Conservation (phyloP, 2,797 vertebrate species). For the Cygnus olor region DNA sequence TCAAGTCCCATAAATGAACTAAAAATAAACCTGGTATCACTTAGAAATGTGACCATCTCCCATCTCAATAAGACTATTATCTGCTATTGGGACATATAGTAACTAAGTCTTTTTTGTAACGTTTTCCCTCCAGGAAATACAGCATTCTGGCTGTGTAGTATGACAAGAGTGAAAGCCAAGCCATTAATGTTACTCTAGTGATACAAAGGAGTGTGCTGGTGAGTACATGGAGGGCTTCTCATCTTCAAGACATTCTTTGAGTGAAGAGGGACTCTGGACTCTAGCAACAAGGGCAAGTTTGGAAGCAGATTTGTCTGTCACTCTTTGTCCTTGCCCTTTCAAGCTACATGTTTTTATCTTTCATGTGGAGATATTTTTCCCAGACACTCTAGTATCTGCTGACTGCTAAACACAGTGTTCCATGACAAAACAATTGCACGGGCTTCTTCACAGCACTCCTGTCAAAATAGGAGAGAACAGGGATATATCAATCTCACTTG, state of each 20-base stretch:
- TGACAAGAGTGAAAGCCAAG: not conserved
- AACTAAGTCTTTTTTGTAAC: not conserved
- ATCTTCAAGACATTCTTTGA: not conserved
- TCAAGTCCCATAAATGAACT: not conserved
- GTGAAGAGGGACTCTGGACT: no score
- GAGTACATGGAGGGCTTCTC: not conserved
- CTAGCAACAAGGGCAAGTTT: not conserved
- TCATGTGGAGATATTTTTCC: not conserved
- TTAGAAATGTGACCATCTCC: not conserved
- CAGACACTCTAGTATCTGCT: not conserved
- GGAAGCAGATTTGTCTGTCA: not conserved
- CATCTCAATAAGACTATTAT: not conserved
- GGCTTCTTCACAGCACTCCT: not conserved
- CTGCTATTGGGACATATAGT: not conserved
- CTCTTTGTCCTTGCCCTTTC: not conserved
- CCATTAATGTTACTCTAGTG: not conserved
- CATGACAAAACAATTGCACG: not conserved
- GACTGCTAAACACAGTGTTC: not conserved
- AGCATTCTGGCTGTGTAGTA: not conserved
- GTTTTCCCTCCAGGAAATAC: not conserved
- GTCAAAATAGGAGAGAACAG: not conserved
- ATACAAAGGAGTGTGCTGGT: not conserved
- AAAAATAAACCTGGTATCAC: not conserved
- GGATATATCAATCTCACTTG: not conserved
- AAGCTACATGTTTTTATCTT: not conserved